Base-by-base conservation (phyloP, 2,888 invertebrate species). In the Imbricaverruca yamaguchii region DNA sequence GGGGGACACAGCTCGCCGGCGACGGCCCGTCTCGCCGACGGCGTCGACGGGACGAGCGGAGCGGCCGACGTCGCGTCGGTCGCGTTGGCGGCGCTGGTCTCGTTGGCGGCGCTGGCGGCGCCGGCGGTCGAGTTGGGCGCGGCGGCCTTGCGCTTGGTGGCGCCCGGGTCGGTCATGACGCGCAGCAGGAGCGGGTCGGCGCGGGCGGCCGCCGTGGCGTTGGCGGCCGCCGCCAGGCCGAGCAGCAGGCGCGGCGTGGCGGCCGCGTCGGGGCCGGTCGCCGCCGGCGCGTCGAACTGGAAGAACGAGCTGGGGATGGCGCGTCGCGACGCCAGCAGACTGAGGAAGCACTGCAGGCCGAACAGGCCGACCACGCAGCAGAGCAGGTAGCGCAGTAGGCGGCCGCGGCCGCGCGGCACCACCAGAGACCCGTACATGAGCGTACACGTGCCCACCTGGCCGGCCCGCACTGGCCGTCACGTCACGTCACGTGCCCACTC, bases 321-420 rank as follows among this genome's bases (percentile, higher is more conserved):
- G 53, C 74, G 53, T 18, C 74, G 74, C 74, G 53, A 13, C 53
- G 74, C 3, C 53, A 74, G 53, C 74, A 74, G 74, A 25, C 74
- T 74, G 18, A 74, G 74, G 53, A 74, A 53, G 53, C 53, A 39
- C 74, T 74, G 74, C 39, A 74, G 53, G 74, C n/a, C n/a, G 53
- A 74, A 53, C 53, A 74, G 74, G 74, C 7, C 74, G 53, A 25
- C 8, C 18, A 74, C 18, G 74, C 74, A 74, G 74, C 74, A 4
- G 74, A 74, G 1, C 53, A 74, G 6, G 74, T 74, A 74, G 74
- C 74, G 74, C 53, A 74, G 53, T 13, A 74, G 53, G 53, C 74
- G 74, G 53, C 74, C 53, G 74, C 53, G 74, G 74, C 74, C 74
- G 39, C 74, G 53, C 74, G 53, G 74, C 74, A 74, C 74, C 74